phyloP scores from a whole-genome alignment of 2,888 invertebrate genomes.

The Platycheirus rosarum region DNA sequence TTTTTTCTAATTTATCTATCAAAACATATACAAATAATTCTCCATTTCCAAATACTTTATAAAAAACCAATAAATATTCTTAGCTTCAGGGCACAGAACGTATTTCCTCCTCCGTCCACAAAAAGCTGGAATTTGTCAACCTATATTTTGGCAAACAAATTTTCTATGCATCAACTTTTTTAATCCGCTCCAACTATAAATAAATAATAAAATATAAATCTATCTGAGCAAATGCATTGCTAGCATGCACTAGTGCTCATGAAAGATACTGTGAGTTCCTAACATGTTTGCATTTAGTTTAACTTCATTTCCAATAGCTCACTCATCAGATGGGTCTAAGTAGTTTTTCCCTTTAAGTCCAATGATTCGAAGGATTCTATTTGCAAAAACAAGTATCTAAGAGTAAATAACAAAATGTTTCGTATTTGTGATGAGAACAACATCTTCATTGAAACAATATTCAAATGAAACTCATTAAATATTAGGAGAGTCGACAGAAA shows the following conservation, averaged over 20 bases:
- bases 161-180: background rate
- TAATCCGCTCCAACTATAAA: background rate
- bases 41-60: too few relatives aligned
- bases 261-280: background rate
- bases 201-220: background rate
- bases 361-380: slow-evolving; percentile 19
- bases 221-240: background rate
- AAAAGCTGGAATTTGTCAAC: too few relatives aligned
- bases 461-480: slow-evolving; percentile 28
- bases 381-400: background rate
- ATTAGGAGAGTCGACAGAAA: slow-evolving; percentile 10
- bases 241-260: background rate
- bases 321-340: background rate
- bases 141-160: too few relatives aligned
- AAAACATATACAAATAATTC: too few relatives aligned
- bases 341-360: slow-evolving; percentile 9
- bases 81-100: too few relatives aligned
- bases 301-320: background rate
- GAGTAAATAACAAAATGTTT: slow-evolving; percentile 11
- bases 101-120: too few relatives aligned
- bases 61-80: too few relatives aligned
- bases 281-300: background rate
- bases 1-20: too few relatives aligned
- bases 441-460: slow-evolving; percentile 32
- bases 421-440: background rate